Evolutionary conservation across 2,888 invertebrate species (phyloP).

Genomic region (Perdita meconis): DNA sequence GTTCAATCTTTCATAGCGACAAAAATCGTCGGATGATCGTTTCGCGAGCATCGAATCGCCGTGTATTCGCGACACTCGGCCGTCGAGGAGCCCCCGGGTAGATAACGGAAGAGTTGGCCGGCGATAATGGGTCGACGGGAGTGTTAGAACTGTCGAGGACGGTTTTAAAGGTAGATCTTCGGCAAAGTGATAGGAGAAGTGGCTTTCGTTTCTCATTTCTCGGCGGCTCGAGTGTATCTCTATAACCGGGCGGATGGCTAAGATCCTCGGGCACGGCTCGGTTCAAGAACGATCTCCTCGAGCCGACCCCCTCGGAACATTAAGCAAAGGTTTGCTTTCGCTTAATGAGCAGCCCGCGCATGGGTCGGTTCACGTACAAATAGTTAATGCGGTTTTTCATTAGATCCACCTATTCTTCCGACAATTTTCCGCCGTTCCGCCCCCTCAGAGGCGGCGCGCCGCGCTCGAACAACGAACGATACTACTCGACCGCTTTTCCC

Average conservation of each 20-base stretch:
- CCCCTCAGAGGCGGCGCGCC: background rate
- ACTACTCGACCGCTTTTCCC: slow-evolving; percentile 15
- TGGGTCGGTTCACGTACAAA: slow-evolving; percentile 28
- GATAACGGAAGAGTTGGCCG: slow-evolving; percentile 29
- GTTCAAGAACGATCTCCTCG: slow-evolving; percentile 56
- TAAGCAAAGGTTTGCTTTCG: slow-evolving; percentile 65
- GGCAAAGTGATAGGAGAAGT: slow-evolving; percentile 61
- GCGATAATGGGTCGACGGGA: slow-evolving; percentile 31
- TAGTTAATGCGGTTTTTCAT: slow-evolving; percentile 44
- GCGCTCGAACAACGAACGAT: slow-evolving; percentile 38
- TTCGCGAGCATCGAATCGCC: background rate
- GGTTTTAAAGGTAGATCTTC: slow-evolving; percentile 47
- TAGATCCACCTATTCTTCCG: slow-evolving; percentile 3
- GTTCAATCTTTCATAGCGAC: no score
- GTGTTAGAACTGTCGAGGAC: slow-evolving; percentile 56
- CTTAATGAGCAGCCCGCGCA: slow-evolving; percentile 56
- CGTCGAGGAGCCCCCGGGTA: slow-evolving; percentile 20
- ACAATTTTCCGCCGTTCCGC: slow-evolving; percentile 24
- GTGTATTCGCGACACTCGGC: slow-evolving; percentile 36
- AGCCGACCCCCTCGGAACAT: slow-evolving; percentile 60
- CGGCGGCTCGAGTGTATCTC: slow-evolving; percentile 40
- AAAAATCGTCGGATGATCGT: slow-evolving; percentile 5
- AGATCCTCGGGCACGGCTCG: slow-evolving; percentile 32
- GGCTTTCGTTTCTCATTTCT: slow-evolving; percentile 63
- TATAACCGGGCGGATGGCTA: slow-evolving; percentile 24